Evolutionary conservation across 1,140 invertebrate genomes (phyloP).

Genomic region (Zaprionus ornatus): DNA sequence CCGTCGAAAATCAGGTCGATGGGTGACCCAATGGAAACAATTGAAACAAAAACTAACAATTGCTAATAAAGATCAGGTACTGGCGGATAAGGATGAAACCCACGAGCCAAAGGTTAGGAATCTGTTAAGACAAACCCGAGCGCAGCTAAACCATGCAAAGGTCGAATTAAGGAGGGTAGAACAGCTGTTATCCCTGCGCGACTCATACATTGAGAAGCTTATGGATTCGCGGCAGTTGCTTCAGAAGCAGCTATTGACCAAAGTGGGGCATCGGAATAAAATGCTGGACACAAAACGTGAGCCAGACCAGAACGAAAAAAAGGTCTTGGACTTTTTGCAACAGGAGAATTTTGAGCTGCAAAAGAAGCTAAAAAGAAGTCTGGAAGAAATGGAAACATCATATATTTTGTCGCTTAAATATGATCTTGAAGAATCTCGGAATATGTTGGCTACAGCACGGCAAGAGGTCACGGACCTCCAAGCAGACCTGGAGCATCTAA

Average conservation of each 20-base stretch:
- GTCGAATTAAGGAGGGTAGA: neutral
- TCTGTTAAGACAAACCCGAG: neutral
- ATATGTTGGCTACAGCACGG: neutral
- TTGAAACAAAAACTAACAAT: neutral
- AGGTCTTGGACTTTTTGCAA: no score
- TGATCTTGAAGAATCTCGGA: neutral
- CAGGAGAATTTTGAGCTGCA: no score
- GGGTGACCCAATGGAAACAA: neutral
- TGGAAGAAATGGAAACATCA: neutral
- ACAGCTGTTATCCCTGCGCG: neutral
- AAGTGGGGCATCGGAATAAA: neutral
- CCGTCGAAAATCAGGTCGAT: neutral
- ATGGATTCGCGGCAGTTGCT: neutral
- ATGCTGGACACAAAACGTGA: neutral
- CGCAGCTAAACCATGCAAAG: neutral
- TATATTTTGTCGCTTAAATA: no score
- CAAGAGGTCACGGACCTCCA: neutral
- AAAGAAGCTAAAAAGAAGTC: neutral
- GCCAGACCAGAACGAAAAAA: no score
- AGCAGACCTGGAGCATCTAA: neutral
- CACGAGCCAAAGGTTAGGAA: neutral
- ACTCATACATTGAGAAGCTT: neutral
- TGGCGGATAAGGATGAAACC: neutral
- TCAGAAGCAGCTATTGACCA: neutral
- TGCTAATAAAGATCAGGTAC: neutral